Evolutionary conservation across 1,140 invertebrate species (phyloP).

Genomic region (Drosophila miranda): DNA sequence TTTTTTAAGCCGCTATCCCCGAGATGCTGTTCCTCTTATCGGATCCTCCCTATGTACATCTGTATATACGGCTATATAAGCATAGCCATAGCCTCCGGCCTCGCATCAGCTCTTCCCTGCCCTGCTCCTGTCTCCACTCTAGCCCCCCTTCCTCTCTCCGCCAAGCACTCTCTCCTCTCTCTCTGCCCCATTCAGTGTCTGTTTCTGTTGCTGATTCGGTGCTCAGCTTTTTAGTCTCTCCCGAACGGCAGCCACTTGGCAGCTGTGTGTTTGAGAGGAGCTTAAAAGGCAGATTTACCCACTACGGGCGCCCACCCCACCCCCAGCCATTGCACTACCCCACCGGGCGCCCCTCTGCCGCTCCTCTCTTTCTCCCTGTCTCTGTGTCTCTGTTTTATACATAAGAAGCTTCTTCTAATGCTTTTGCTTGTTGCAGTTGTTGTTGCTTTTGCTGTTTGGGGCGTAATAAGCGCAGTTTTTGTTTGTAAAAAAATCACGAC

Average conservation of each 20-base stretch:
- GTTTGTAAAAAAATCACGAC: constrained; percentile 39
- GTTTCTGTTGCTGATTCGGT: constrained; percentile 42
- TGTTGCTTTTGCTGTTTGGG: constrained; percentile 11
- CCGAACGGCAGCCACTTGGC: constrained; percentile 41
- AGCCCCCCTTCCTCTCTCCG: too few relatives aligned
- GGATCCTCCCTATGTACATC: too few relatives aligned
- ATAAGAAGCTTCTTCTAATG: constrained; percentile 63
- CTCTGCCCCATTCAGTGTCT: constrained; percentile 24
- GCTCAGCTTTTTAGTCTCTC: constrained; percentile 40
- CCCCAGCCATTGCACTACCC: not conserved
- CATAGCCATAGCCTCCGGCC: too few relatives aligned
- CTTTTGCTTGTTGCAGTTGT: constrained; percentile 26
- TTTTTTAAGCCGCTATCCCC: too few relatives aligned
- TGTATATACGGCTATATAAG: too few relatives aligned
- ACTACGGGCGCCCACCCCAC: constrained; percentile 18
- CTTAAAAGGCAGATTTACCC: constrained; percentile 31
- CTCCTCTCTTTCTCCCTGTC: not conserved
- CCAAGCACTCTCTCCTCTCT: not conserved
- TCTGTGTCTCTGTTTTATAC: not conserved
- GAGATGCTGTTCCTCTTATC: too few relatives aligned
- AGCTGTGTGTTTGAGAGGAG: constrained; percentile 48
- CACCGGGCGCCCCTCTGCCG: not conserved
- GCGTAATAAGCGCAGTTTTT: constrained; percentile 73
- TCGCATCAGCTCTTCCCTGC: too few relatives aligned
- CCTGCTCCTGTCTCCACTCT: too few relatives aligned